phyloP scores from a whole-genome alignment of 2,797 vertebrate genomes.

The Margarornis squamiger region DNA sequence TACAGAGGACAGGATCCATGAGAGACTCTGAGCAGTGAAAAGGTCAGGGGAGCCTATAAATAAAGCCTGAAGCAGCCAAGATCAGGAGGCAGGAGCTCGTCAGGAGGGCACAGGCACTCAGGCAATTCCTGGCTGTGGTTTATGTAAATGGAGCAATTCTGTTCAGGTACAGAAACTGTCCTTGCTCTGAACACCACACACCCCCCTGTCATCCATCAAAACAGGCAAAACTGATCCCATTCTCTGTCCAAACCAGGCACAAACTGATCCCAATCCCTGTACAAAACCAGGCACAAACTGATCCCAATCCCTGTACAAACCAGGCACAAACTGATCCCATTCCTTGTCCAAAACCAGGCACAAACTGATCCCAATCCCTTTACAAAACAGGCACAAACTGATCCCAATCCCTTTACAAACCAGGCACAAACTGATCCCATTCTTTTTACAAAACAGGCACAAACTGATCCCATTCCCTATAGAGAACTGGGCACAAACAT shows the following conservation, averaged over 20 bases:
- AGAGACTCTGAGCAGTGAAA: slow-evolving; percentile 41
- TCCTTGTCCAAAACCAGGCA: too few species aligned
- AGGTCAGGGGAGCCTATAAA: slow-evolving; percentile 57
- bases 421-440: too few species aligned
- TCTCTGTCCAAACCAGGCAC: neutral
- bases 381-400: too few species aligned
- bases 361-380: too few species aligned
- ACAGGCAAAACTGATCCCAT: fast-evolving
- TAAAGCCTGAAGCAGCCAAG: neutral
- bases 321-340: too few species aligned
- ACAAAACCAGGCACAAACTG: too few species aligned
- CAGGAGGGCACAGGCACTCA: neutral
- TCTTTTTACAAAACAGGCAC: too few species aligned
- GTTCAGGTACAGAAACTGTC: neutral
- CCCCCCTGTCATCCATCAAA: neutral
- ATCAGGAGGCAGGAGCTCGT: neutral
- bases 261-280: too few species aligned
- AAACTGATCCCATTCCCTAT: too few species aligned
- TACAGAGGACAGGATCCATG: slow-evolving; percentile 21
- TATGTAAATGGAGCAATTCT: neutral
- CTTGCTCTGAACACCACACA: neutral
- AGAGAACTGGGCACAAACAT: too few species aligned
- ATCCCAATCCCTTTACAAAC: too few species aligned
- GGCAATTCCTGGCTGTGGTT: neutral
- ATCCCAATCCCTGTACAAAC: too few species aligned